Percentiles rank a stretch among this genome's conserved stretches.
Evolutionary conservation across 2,797 vertebrate species (phyloP).

Genomic region (Silurus lanzhouensis): DNA sequence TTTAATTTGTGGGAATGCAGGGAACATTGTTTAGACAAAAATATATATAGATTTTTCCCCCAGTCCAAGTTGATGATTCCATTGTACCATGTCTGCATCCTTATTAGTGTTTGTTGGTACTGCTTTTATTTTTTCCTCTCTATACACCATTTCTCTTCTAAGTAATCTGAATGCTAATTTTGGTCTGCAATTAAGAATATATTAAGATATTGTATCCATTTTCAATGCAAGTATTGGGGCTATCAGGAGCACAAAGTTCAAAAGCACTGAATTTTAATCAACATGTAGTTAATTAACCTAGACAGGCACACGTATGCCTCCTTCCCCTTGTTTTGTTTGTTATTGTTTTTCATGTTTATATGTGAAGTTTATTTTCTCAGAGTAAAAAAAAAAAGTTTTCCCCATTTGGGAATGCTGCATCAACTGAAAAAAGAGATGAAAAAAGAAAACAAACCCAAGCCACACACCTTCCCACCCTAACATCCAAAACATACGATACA

Average conservation of each 20-base stretch:
- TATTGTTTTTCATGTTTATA: slow-evolving; percentile 66
- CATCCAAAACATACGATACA: slow-evolving; percentile 38
- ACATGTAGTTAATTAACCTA: slow-evolving; percentile 66
- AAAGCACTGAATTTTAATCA: slow-evolving; percentile 73
- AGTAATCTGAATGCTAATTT: slow-evolving; percentile 39
- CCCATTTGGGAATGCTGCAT: slow-evolving; percentile 73
- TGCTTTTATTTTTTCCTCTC: slow-evolving; percentile 21
- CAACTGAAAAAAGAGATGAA: slow-evolving; percentile 59
- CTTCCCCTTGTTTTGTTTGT: slow-evolving; percentile 54
- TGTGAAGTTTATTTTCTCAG: slow-evolving; percentile 68
- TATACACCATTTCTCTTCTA: not conserved
- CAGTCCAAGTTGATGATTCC: not conserved
- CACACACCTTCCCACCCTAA: slow-evolving; percentile 67
- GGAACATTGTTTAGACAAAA: too few relatives aligned
- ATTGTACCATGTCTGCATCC: slow-evolving; percentile 22
- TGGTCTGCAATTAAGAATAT: slow-evolving; percentile 41
- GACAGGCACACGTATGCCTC: slow-evolving; percentile 62
- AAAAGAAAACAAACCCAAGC: slow-evolving; percentile 73
- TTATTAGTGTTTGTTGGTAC: slow-evolving; percentile 1
- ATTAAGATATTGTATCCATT: not conserved
- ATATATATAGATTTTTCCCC: too few relatives aligned
- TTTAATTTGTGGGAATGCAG: not conserved
- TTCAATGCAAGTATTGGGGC: slow-evolving; percentile 34
- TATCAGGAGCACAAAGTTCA: slow-evolving; percentile 59
- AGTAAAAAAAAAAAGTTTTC: slow-evolving; percentile 55